Evolutionary conservation across 2,113 vertebrate species (phyloP), one percentile per base, ranked within the genome.

Genomic region (Tapirus terrestris): DNA sequence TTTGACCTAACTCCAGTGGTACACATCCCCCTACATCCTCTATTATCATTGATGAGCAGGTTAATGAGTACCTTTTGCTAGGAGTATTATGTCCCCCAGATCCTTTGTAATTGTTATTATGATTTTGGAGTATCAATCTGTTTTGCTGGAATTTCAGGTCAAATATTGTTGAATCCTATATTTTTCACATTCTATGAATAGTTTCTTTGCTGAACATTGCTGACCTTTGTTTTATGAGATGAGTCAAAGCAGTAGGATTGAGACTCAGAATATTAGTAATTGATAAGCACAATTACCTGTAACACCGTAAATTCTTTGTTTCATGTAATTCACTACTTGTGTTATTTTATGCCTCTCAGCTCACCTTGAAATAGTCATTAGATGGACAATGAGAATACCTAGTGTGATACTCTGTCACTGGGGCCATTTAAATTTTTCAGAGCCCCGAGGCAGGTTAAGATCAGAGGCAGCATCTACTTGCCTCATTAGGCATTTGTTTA

Each of bases 141-240:
- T 76, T 93, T 58, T 94, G 48, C 79, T 63, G 77, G 83, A 92
- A 95, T 97, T 93, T 91, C 83, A 81, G 68, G 88, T 97, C 81
- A 98, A 96, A 91, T 95, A 96, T 85, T 92, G 9, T 68, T 43
- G 58, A 82, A 45, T 86, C 16, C 68, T 86, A 65, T 8, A 80
- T 8, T 83, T 73, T 82, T 83, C 89, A 75, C 9, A 87, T 81
- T 79, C 0, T 10, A 36, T 31, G 48, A 72, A 2, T 13, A 14
- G 1, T 72, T 81, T 88, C 31, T 94, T 94, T 7, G 51, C 72
- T 95, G 58, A 60, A 72, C 0, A 27, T n/a, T 89, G 25, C 72
- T 92, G 84, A 97, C 60, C 81, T 79, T 70, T 81, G 2, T 72
- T 56, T 60, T 31, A 18, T 51, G 4, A 70, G 3, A 51, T 0